These are phyloP conservation scores for Phoenicopterus ruber DNA, from an alignment of 2,113 vertebrate genomes.

Conservation along the genomic window DNA sequence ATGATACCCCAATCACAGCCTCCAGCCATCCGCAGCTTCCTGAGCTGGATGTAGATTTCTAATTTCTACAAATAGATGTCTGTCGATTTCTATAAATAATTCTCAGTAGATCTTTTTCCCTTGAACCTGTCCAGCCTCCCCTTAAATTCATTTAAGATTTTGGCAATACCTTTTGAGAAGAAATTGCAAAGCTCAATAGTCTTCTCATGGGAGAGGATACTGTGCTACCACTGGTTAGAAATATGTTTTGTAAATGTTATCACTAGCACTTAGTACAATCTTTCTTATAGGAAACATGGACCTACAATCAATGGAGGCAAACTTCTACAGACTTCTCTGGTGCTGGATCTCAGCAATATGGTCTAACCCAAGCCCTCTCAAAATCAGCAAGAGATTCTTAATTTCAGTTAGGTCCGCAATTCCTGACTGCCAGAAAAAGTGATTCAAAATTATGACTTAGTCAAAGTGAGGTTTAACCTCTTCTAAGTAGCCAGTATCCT, in stretches of 20 bases:
- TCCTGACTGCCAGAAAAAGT: background rate
- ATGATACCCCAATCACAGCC: background rate
- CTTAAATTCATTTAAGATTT: background rate
- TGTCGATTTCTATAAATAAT: background rate
- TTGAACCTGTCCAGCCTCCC: background rate
- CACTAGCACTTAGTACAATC: background rate
- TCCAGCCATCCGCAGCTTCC: background rate
- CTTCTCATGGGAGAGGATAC: background rate
- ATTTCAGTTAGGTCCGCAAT: background rate
- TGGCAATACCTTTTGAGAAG: background rate
- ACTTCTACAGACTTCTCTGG: background rate
- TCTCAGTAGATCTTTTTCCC: background rate
- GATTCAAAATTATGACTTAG: background rate
- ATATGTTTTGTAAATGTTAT: background rate
- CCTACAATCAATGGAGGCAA: background rate
- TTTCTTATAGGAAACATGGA: background rate
- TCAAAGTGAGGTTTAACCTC: background rate
- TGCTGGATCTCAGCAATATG: background rate
- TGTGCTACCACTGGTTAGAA: background rate
- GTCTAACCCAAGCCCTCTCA: background rate
- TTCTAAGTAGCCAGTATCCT: background rate
- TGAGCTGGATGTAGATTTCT: background rate
- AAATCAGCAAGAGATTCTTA: background rate
- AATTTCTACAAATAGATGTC: background rate
- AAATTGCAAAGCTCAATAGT: background rate